Percentiles rank a stretch among this genome's conserved stretches.
phyloP scores from a whole-genome alignment of 1,140 invertebrate genomes.

The Augochlora pura region DNA sequence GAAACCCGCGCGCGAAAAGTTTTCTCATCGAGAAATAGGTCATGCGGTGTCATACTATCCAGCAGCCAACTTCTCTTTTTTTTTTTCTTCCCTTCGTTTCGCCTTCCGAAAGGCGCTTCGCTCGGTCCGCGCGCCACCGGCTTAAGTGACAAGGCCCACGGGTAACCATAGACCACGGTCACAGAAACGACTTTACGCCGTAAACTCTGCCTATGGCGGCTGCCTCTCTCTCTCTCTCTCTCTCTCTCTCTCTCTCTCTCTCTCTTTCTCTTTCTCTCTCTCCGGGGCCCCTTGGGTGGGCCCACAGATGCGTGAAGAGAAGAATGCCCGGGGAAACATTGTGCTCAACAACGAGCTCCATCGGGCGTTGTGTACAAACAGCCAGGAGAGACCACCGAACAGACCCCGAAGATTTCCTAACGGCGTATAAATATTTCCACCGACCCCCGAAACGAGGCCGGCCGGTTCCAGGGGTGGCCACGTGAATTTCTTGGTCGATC shows the following conservation, averaged over 20 bases:
- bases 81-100: too few species aligned
- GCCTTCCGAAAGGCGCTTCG: neutral
- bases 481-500: constrained; percentile 13
- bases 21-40: constrained; percentile 6
- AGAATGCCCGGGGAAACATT: constrained; percentile 48
- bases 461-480: neutral
- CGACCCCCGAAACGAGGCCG: too few species aligned
- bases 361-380: constrained; percentile 14
- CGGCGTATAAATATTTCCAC: constrained; percentile 46
- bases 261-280: too few species aligned
- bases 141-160: constrained; percentile 48
- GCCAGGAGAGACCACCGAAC: neutral
- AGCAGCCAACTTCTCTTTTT: neutral
- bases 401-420: constrained; percentile 38
- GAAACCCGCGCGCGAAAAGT: neutral
- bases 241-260: too few species aligned
- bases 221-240: too few species aligned
- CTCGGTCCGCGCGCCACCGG: constrained; percentile 26
- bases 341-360: constrained; percentile 35
- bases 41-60: neutral
- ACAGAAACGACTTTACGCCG: constrained; percentile 27
- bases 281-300: constrained; percentile 51
- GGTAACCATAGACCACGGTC: constrained; percentile 50
- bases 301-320: constrained; percentile 52
- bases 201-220: constrained; percentile 7